Evolutionary conservation across 2,797 vertebrate genomes (phyloP), one percentile per base, ranked within the genome.

Genomic region (Margarornis squamiger): DNA sequence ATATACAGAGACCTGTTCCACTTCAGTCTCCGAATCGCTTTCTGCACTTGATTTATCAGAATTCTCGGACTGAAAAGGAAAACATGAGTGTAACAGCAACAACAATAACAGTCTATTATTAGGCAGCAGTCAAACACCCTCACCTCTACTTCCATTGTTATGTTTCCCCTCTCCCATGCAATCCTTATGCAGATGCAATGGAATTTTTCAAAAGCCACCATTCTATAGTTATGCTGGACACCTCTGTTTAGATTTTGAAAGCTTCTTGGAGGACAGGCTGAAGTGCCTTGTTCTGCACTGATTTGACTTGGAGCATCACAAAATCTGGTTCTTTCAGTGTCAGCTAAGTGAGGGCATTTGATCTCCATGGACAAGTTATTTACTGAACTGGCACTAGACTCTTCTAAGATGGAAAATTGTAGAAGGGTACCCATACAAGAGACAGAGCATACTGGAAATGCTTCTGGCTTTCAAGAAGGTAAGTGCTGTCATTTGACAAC

Each of bases 1-100:
- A 93, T 99, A 99, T 8, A 98, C 98, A 38, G 98, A 98, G 77
- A 98, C 86, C 24, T 98, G 98, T 49, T 99, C 98, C 58, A 96
- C 96, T 80, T 98, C 98, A 38, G 98, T 97, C 41, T 98, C 98
- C 0, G 97, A 97, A 65, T 98, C 98, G 0, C 95, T 98, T 67
- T 98, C 98, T 54, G 86, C 86, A 27, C 97, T 95, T 0, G 98
- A 98, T 23, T 97, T 97, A 77, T 98, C 98, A 21, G 99, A 98
- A 86, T 97, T 98, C 23, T 98, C 97, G n/a, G 97, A 92, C 99
- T 99, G 77, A 27, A 96, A 86, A 52, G 36, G 48, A 95, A 87
- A 95, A 86, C 4, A 55, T 0, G 0, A 94, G n/a, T 10, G 16
- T 87, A 79, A 76, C 10, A 82, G 6, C 61, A 74, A 32, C 29